phyloP scores from a whole-genome alignment of 2,888 invertebrate genomes.

The Hyposoter didymator region DNA sequence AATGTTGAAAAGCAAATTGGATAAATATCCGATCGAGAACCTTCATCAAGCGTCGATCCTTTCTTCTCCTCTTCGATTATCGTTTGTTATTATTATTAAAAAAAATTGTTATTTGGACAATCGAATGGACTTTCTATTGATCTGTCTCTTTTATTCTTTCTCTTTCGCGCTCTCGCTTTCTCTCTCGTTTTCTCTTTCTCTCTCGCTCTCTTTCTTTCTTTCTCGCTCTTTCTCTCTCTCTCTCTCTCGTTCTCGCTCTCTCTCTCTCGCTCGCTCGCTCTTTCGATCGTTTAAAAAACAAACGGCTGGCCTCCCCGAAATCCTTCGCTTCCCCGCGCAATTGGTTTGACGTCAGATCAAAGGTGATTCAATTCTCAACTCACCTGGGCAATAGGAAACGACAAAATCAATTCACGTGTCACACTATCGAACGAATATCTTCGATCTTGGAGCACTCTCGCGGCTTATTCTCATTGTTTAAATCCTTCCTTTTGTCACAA shows the following conservation, averaged over 20 bases:
- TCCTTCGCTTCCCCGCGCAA: conserved; percentile 84
- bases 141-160: conserved; percentile 48
- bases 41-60: conserved; percentile 67
- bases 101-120: too few species aligned
- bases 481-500: conserved; percentile 23
- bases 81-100: conserved; percentile 67
- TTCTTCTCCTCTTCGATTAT: conserved; percentile 72
- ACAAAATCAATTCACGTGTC: conserved; percentile 75
- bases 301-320: conserved; percentile 84
- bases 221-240: conserved; percentile 1
- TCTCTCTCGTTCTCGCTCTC: conserved; percentile 50
- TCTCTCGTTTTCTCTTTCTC: conserved; percentile 63
- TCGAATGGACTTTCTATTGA: conserved; percentile 34
- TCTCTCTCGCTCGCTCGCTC: conserved; percentile 60
- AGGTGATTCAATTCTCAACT: conserved; percentile 84
- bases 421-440: conserved; percentile 78
- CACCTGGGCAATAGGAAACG: conserved; percentile 83
- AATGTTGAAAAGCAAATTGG: conserved; percentile 37
- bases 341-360: conserved; percentile 81
- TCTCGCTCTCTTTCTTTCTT: conserved; percentile 52
- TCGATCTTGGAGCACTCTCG: conserved; percentile 80
- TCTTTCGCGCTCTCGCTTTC: conserved; percentile 43
- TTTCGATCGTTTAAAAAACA: conserved; percentile 67
- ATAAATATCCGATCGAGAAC: conserved; percentile 72
- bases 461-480: conserved; percentile 59